A percentile compares a stretch with the other conserved stretches of the same genome.
Evolutionary conservation across 2,113 vertebrate genomes (phyloP).

Genomic region (Podarcis raffonei): DNA sequence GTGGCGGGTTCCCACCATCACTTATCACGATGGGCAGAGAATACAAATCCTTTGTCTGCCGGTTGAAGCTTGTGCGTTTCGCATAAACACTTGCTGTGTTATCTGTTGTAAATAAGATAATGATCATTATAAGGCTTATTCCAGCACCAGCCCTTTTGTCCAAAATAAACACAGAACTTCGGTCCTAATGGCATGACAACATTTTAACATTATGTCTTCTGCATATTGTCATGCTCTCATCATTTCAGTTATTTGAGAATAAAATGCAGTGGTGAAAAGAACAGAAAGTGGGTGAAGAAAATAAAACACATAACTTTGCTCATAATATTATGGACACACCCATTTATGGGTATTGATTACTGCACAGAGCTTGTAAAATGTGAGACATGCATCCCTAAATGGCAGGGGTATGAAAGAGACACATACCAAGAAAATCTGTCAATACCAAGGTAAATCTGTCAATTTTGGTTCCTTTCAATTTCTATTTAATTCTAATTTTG

Average conservation of each 20-base stretch:
- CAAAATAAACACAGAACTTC: neutral
- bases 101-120: slow-evolving; percentile 75
- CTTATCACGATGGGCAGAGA: slow-evolving; percentile 92
- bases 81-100: slow-evolving; percentile 88
- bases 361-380: no score
- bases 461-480: no score
- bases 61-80: slow-evolving; percentile 86
- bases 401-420: no score
- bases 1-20: slow-evolving; percentile 85
- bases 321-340: no score
- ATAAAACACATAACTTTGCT: neutral
- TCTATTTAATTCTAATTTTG: no score
- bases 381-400: no score
- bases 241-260: slow-evolving; percentile 14
- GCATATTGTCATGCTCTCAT: neutral
- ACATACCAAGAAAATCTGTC: no score
- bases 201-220: neutral
- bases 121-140: accelerated
- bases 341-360: no score
- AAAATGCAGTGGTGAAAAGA: neutral
- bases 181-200: neutral
- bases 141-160: neutral
- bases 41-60: slow-evolving; percentile 90
- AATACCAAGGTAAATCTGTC: no score
- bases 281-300: neutral